Percentiles rank a stretch among this genome's conserved stretches.
Conservation (phyloP, 2,888 invertebrate species). For the Meiosimyza platycephala region DNA sequence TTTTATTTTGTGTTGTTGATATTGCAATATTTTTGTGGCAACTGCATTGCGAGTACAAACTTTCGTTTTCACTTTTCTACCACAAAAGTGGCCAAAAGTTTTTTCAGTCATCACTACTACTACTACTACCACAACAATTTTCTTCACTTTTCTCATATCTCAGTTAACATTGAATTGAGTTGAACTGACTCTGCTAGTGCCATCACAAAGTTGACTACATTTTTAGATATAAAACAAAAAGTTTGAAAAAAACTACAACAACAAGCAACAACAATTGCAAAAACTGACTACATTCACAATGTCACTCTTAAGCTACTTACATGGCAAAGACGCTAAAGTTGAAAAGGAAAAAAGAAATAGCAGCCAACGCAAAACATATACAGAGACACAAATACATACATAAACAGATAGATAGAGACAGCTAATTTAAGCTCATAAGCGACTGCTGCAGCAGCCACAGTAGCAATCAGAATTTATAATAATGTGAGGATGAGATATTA, state of each 20-base stretch:
- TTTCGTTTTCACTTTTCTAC: not conserved
- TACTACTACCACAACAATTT: too few species aligned
- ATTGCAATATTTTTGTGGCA: not conserved
- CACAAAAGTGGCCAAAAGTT: not conserved
- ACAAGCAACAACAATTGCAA: too few species aligned
- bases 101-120: too few species aligned
- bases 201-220: not conserved
- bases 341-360: too few species aligned
- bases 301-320: too few species aligned
- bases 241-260: not conserved
- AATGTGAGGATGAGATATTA: conserved; percentile 27
- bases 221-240: not conserved
- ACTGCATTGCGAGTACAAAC: not conserved
- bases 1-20: not conserved
- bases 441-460: conserved; percentile 13
- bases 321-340: too few species aligned
- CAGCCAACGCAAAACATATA: not conserved
- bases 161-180: not conserved
- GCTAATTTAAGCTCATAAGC: conserved; percentile 5
- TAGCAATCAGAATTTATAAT: conserved; percentile 20
- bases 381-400: not conserved
- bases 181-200: not conserved
- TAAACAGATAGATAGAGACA: not conserved
- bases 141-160: not conserved
- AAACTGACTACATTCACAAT: too few species aligned